phyloP scores from a whole-genome alignment of 2,888 invertebrate species.

The Onchidella celtica region DNA sequence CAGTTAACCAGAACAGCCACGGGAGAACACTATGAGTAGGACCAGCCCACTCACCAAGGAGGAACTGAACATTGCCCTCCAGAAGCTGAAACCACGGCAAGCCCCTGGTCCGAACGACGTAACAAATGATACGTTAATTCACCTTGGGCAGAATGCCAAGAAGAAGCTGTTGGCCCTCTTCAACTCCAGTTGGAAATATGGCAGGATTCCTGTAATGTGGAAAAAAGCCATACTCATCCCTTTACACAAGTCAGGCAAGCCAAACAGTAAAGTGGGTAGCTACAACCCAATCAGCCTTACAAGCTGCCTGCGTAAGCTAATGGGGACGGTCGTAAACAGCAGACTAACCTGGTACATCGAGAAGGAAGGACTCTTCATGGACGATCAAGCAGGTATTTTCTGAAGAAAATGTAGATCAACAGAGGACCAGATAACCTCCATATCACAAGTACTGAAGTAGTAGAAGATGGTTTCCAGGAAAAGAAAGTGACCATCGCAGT shows the following conservation, averaged over 20 bases:
- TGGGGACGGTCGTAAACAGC: neutral
- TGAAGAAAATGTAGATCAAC: constrained; percentile 15
- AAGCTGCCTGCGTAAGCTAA: neutral
- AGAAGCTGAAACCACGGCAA: neutral
- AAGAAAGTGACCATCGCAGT: neutral
- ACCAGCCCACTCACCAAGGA: neutral
- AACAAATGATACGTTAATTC: neutral
- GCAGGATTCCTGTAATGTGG: neutral
- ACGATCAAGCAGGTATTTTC: neutral
- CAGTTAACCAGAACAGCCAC: too few species aligned
- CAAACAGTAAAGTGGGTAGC: neutral
- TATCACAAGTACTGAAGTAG: neutral
- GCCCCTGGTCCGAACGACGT: neutral
- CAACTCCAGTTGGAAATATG: neutral
- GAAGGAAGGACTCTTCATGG: neutral
- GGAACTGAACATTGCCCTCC: neutral
- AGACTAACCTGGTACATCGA: neutral
- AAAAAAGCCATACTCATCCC: neutral
- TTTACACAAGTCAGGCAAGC: neutral
- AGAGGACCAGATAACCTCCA: constrained; percentile 17
- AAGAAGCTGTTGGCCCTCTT: neutral
- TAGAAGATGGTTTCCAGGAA: neutral
- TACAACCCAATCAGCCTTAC: neutral
- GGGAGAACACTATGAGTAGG: too few species aligned
- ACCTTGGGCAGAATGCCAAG: neutral